Conservation (phyloP, 2,797 vertebrate genomes). For the Mareca penelope region DNA sequence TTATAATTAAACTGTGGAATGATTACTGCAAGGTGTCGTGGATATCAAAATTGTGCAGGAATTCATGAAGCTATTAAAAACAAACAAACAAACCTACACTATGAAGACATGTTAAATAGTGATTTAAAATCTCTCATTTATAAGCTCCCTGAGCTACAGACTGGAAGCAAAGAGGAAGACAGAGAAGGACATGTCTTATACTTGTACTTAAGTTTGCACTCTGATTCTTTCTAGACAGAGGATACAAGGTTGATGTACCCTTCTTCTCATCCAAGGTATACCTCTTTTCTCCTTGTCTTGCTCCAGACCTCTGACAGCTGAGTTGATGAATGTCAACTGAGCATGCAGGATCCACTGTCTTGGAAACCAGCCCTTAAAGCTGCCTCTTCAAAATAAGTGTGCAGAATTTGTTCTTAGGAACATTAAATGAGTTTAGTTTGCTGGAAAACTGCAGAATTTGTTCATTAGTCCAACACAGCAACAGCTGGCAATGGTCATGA, state of each 20-base stretch:
- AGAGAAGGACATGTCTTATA: background rate
- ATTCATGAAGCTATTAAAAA: background rate
- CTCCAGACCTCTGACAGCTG: background rate
- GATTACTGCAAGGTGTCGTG: background rate
- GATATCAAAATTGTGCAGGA: background rate
- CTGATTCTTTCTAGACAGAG: background rate
- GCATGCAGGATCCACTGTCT: background rate
- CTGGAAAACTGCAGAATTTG: background rate
- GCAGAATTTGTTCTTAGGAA: background rate
- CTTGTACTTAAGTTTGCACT: background rate
- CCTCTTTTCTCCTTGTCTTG: background rate
- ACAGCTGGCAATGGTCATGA: background rate
- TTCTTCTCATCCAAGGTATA: background rate
- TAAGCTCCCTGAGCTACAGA: background rate
- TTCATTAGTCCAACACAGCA: background rate
- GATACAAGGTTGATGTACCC: background rate
- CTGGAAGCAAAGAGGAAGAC: background rate
- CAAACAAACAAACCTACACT: background rate
- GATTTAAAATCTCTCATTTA: background rate
- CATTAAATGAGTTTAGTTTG: background rate
- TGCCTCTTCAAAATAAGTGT: background rate
- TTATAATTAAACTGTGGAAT: background rate
- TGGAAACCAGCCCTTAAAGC: background rate
- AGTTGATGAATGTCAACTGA: background rate
- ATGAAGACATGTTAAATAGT: background rate